Base-by-base conservation (phyloP, 2,888 invertebrate genomes). In the Willowsia nigromaculata region DNA sequence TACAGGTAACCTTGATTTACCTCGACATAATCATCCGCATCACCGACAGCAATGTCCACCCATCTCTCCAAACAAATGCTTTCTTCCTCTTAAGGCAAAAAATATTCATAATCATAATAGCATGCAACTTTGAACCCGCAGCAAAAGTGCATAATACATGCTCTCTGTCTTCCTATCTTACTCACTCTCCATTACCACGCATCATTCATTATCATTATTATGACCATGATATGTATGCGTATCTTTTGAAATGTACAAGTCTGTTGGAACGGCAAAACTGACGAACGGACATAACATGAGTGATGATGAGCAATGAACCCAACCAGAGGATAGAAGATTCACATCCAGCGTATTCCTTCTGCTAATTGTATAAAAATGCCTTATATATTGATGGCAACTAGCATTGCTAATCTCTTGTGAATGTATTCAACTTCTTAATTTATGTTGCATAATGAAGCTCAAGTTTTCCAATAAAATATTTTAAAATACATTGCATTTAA, bases 1-100 rank as follows among this genome's bases (percentile, higher is more conserved):
- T 85, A 62, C 76, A 85, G 85, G 78, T 85, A 85, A 85, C 85
- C 85, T 85, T 85, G 85, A 74, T 85, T 85, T 78, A 85, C 76
- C 85, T 76, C 85, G 43, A 30, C 85, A 43, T 53, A n/a, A 53
- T 74, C 74, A 53, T 74, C 71, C 13, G 18, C 71, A 71, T 22
- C 71, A 43, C 43, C 43, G 22, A 22, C 25, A 71, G 40, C 71
- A 43, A 4, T 13, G 71, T 71, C 71, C 71, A 71, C 25, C 40
- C 71, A 25, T 40, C 71, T 43, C 40, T 22, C 71, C 43, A 71
- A 71, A 40, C 22, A 43, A 71, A 43, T 40, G 43, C 22, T 71
- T 71, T 71, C 47, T 83, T 83, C 83, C 83, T 83, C 83, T 83
- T 68, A 83, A 68, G 83, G 83, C 50, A 15, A 71, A 40, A 71